Percentiles rank a stretch among this genome's conserved stretches.
Conservation (phyloP, 2,888 invertebrate species). For the Margaritifera margaritifera region DNA sequence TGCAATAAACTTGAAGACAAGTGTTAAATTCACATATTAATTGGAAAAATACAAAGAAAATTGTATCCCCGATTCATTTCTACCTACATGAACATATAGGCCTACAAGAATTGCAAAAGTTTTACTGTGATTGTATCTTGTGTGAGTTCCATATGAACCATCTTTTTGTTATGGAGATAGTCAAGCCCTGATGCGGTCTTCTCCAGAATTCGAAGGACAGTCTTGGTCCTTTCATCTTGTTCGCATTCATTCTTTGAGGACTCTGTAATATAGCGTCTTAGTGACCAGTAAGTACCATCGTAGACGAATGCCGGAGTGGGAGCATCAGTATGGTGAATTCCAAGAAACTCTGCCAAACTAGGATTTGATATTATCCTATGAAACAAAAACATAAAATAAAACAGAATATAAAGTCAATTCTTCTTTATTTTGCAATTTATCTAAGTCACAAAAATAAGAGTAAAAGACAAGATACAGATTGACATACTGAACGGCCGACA, state of each 20-base stretch:
- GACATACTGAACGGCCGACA: no score
- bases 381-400: no score
- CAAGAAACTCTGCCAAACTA: constrained; percentile 37
- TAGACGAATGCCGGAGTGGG: constrained; percentile 36
- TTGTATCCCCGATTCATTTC: no score
- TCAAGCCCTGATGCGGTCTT: constrained; percentile 45
- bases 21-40: no score
- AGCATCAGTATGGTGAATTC: constrained; percentile 34
- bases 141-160: constrained; percentile 65
- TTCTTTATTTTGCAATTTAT: background rate
- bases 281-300: constrained; percentile 31
- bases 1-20: no score
- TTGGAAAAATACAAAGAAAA: no score
- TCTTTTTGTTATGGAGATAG: constrained; percentile 55
- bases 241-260: constrained; percentile 1
- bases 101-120: background rate
- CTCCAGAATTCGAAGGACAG: constrained; percentile 12
- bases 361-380: background rate
- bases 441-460: background rate
- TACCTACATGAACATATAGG: background rate
- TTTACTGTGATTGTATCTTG: constrained; percentile 61
- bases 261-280: constrained; percentile 18
- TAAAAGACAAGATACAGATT: no score
- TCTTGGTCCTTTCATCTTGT: constrained; percentile 6
- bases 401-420: background rate